Evolutionary conservation across 1,140 invertebrate genomes (phyloP), one percentile per base, ranked within the genome.

Genomic region (Saccostrea echinata): DNA sequence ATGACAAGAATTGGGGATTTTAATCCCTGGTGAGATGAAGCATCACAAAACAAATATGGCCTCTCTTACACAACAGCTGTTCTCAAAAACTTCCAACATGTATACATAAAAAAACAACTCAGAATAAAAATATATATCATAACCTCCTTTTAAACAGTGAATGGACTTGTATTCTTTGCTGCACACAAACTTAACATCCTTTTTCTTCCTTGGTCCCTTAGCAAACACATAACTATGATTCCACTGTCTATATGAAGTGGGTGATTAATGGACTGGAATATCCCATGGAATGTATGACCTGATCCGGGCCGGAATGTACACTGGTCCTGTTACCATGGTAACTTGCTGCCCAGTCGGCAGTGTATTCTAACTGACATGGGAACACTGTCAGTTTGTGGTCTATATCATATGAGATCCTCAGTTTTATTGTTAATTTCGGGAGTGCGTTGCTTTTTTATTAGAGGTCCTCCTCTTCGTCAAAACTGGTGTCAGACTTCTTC

Each of bases 381-480:
- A 71, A 71, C 68, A 71, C 24, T 33, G 68, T 71, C 68, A 71
- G 68, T 71, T 18, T 71, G 24, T 24, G 24, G 68, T 71, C 68
- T 57, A 57, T 57, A 71, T 13, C 24, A n/a, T 71, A 30, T 71
- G 68, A 71, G 68, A 71, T 71, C 68, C 11, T 71, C 68, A n/a
- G 27, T 71, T 71, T 71, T 30, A 13, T 16, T 71, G 24, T n/a
- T 71, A 24, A 71, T 13, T 71, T 71, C 30, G 68, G 13, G 2
- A 33, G 16, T 61, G 35, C 35, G 18, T 61, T 71, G 27, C 1
- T 71, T 24, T 11, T 71, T 33, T 30, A 24, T 71, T 71, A 71
- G n/a, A 71, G 13, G 30, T 71, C 71, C 24, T 76, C 80, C 84
- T 91, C 91, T 84, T 93, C 92, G 81, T 93, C 91, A 61, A 92